phyloP scores from a whole-genome alignment of 2,113 vertebrate genomes.

The Maccullochella peelii region DNA sequence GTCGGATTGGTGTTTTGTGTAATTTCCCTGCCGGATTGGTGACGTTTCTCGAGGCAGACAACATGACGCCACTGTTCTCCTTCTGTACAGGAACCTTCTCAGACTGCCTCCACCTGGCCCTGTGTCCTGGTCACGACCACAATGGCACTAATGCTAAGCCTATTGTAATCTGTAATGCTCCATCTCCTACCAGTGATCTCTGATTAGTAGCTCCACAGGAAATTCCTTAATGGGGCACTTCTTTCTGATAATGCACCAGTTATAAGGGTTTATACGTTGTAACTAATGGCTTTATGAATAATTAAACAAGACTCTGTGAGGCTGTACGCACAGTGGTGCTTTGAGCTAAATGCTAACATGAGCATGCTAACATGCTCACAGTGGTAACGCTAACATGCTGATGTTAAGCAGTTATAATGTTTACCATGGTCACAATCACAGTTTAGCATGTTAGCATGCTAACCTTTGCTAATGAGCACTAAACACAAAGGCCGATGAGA shows the following conservation, averaged over 20 bases:
- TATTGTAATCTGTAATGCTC: conserved; percentile 76
- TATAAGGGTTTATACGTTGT: background rate
- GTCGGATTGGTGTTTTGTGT: conserved; percentile 86
- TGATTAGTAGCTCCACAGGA: conserved; percentile 16
- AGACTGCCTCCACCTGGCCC: conserved; percentile 78
- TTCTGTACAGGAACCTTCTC: conserved; percentile 86
- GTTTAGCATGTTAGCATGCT: background rate
- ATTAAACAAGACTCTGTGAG: background rate
- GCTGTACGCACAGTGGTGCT: background rate
- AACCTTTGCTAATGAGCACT: background rate
- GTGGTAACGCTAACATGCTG: background rate
- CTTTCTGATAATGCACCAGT: conserved; percentile 2
- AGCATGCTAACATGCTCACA: background rate
- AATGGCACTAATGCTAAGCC: conserved; percentile 79
- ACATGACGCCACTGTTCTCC: conserved; percentile 85
- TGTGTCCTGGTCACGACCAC: conserved; percentile 85
- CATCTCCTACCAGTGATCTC: conserved; percentile 55
- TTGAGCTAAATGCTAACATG: background rate
- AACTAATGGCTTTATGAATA: conserved; percentile 2
- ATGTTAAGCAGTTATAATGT: background rate
- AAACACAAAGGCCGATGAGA: background rate
- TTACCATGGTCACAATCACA: background rate
- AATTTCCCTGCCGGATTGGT: conserved; percentile 87
- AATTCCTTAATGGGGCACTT: background rate
- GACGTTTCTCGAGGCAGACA: conserved; percentile 87